These are phyloP conservation scores for Mola mola DNA, from an alignment of 2,113 vertebrate species.

Conservation along the genomic window DNA sequence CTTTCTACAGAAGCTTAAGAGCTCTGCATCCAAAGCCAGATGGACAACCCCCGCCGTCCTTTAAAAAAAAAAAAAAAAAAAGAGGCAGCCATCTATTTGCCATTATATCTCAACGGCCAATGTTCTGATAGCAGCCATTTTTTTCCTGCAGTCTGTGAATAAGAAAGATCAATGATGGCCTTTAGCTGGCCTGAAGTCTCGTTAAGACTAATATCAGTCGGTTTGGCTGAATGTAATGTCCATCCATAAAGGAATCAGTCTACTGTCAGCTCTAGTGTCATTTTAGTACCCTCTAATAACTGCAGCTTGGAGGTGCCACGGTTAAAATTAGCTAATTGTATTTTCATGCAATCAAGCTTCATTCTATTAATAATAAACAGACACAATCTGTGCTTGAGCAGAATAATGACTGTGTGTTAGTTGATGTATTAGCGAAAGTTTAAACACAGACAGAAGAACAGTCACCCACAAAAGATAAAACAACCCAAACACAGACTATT, in stretches of 20 bases:
- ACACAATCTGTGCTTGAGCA: constrained; percentile 38
- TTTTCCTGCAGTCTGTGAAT: constrained; percentile 36
- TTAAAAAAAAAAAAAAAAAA: constrained; percentile 24
- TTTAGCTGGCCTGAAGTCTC: constrained; percentile 58
- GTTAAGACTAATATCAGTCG: constrained; percentile 61
- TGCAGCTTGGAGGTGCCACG: constrained; percentile 30
- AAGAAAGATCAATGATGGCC: constrained; percentile 65
- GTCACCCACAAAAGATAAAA: constrained; percentile 7
- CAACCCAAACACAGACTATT: neutral
- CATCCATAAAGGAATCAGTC: constrained; percentile 58
- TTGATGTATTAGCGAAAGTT: constrained; percentile 33
- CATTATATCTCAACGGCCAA: constrained; percentile 34
- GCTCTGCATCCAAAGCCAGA: constrained; percentile 49
- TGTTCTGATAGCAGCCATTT: constrained; percentile 49
- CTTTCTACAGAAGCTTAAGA: constrained; percentile 72
- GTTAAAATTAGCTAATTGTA: constrained; percentile 45
- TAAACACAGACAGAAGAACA: constrained; percentile 26
- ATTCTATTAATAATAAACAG: constrained; percentile 47
- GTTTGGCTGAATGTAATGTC: constrained; percentile 40
- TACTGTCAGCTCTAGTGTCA: constrained; percentile 45
- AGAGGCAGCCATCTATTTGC: constrained; percentile 36
- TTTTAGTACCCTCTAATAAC: constrained; percentile 65
- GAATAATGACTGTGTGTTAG: constrained; percentile 56
- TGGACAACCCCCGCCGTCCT: neutral
- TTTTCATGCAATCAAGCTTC: constrained; percentile 46